Base-by-base conservation (phyloP, 2,113 vertebrate genomes). In the Pygoscelis adeliae region DNA sequence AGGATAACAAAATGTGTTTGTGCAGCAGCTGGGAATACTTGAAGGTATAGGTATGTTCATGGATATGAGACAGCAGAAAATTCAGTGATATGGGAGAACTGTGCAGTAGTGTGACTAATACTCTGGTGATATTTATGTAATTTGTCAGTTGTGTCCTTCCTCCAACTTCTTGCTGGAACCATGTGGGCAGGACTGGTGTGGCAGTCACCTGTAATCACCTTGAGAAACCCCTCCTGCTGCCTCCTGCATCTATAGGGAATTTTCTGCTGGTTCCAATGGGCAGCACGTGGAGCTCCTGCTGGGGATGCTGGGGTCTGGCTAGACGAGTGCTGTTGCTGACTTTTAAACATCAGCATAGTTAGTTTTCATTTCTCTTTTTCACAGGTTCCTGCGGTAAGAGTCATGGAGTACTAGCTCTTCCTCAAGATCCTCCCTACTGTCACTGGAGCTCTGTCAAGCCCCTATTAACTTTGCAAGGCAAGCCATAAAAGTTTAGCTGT, bases 161-260 rank as follows among this genome's bases (percentile, higher is more conserved):
- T 87, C 16, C 36, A 59, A 1, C 4, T 42, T 76, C 30, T 82
- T 71, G 36, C 56, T 87, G 44, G 36, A 78, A 59, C 15, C 0
- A 0, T 9, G 44, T 44, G 40, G 47, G 38, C 14, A 55, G 52
- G 19, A 38, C 20, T 1, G 2, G 15, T 46, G 30, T 77, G 38
- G 6, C 30, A 47, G 16, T 40, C 58, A 46, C 21, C 40, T 65
- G 13, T 17, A 69, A 73, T n/a, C 27, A 53, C 36, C 27, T 70
- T 46, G 15, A 76, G 83, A 87, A 78, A 67, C 16, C 7, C 26
- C 63, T 27, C 9, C 46, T 32, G 6, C 55, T 82, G 38, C 12
- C 32, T 50, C 27, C 52, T 58, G 40, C 20, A 21, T 32, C 18
- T 27, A 13, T 10, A 61, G 18, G 44, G 25, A 50, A 9, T 79